phyloP scores from a whole-genome alignment of 35 echinoderm and acorn worm genomes.

The Ophioderma brevispina region DNA sequence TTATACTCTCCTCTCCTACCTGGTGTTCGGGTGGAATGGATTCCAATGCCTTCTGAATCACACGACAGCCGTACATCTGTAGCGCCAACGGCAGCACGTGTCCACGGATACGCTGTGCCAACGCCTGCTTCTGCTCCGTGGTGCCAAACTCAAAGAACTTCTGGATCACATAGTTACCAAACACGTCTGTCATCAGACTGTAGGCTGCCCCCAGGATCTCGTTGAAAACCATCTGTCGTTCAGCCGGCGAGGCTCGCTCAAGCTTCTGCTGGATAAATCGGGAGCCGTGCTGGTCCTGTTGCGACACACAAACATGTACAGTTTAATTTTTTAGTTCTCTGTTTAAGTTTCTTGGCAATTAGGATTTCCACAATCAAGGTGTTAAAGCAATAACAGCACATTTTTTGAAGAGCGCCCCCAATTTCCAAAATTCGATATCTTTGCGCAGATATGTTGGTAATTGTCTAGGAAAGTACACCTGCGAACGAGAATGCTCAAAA shows the following conservation, averaged over 20 bases:
- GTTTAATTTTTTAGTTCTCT: no score
- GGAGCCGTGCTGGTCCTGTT: slow-evolving; percentile 93
- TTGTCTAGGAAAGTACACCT: no score
- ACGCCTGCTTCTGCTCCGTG: slow-evolving; percentile 95
- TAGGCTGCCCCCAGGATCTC: slow-evolving; percentile 94
- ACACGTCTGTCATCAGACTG: slow-evolving; percentile 99
- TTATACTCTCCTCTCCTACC: no score
- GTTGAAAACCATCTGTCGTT: slow-evolving; percentile 96
- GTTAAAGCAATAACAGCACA: no score
- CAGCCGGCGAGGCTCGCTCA: slow-evolving; percentile 85
- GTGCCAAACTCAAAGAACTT: slow-evolving; percentile 99
- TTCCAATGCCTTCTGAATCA: slow-evolving; percentile 97
- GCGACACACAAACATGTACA: not conserved
- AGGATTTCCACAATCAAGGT: no score
- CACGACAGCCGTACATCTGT: slow-evolving; percentile 98
- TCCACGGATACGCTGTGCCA: slow-evolving; percentile 92
- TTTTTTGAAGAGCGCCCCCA: no score
- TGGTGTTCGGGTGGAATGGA: slow-evolving; percentile 95
- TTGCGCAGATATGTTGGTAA: no score
- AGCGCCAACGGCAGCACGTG: slow-evolving; percentile 95
- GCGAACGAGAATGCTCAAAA: no score
- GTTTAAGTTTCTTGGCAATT: no score
- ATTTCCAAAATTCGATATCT: no score
- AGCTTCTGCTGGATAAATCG: slow-evolving; percentile 99
- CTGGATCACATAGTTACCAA: slow-evolving; percentile 99